Percentiles rank a stretch among this genome's conserved stretches.
phyloP scores from a whole-genome alignment of 2,113 vertebrate genomes.

The Vanacampus margaritifer region DNA sequence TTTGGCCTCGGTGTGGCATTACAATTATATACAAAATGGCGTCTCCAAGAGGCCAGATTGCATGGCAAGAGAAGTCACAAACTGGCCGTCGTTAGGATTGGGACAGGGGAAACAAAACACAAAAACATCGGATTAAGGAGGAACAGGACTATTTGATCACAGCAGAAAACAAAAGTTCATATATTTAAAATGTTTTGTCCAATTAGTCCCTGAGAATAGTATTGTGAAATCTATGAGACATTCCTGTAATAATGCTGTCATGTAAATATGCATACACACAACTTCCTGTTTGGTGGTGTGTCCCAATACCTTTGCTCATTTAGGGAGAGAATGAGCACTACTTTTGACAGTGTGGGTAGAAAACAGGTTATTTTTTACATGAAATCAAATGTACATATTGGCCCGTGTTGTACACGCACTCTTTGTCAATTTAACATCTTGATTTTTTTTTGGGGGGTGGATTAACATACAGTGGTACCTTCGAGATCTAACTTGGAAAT shows the following conservation, averaged over 20 bases:
- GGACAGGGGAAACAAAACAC: neutral
- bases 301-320: neutral
- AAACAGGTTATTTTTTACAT: neutral
- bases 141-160: neutral
- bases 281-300: neutral
- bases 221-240: slow-evolving; percentile 11
- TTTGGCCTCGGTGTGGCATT: slow-evolving; percentile 17
- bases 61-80: slow-evolving; percentile 3
- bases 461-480: neutral
- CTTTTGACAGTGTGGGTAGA: neutral
- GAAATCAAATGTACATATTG: neutral
- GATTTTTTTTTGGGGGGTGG: neutral
- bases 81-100: neutral
- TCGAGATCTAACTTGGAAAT: neutral
- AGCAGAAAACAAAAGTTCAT: slow-evolving; percentile 13
- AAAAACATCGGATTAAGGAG: no score
- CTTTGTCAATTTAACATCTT: neutral
- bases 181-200: slow-evolving; percentile 23
- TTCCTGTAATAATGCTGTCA: neutral
- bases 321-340: neutral
- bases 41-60: neutral
- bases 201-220: slow-evolving; percentile 65
- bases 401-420: neutral
- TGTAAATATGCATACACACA: neutral
- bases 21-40: slow-evolving; percentile 18